Evolutionary conservation across 2,797 vertebrate genomes (phyloP).

Genomic region (Parotocinclus haroldoi): DNA sequence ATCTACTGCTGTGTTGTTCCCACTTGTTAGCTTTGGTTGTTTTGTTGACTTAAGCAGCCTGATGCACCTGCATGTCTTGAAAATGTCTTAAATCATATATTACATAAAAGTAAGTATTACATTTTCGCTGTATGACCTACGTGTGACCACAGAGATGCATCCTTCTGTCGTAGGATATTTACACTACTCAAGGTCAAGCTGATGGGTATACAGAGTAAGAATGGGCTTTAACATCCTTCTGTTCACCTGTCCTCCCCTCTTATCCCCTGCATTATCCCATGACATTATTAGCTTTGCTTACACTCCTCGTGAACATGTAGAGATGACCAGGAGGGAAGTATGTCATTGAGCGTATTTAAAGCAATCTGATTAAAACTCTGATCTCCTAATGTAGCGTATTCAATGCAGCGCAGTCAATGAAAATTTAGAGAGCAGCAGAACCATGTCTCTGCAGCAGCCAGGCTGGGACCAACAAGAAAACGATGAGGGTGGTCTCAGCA

Average conservation of each 20-base stretch:
- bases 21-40: too few species aligned
- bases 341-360: slow-evolving; percentile 75
- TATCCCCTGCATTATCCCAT: slow-evolving; percentile 43
- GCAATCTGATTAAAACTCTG: slow-evolving; percentile 82
- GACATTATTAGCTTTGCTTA: slow-evolving; percentile 29
- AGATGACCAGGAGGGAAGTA: slow-evolving; percentile 56
- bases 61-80: too few species aligned
- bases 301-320: slow-evolving; percentile 24
- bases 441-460: slow-evolving; percentile 23
- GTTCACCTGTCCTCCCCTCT: slow-evolving; percentile 46
- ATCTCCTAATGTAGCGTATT: slow-evolving; percentile 79
- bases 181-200: slow-evolving; percentile 1
- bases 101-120: too few species aligned
- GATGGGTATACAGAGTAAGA: slow-evolving; percentile 59
- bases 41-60: too few species aligned
- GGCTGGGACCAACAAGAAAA: slow-evolving; percentile 17
- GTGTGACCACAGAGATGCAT: too few species aligned
- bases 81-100: too few species aligned
- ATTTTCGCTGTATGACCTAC: too few species aligned
- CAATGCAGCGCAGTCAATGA: slow-evolving; percentile 76
- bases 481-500: slow-evolving; percentile 56
- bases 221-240: slow-evolving; percentile 48
- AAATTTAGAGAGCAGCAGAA: slow-evolving; percentile 61
- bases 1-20: too few species aligned
- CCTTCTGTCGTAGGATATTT: neutral